Evolutionary conservation across 2,113 vertebrate genomes (phyloP).

Genomic region (Anthoscopus minutus): DNA sequence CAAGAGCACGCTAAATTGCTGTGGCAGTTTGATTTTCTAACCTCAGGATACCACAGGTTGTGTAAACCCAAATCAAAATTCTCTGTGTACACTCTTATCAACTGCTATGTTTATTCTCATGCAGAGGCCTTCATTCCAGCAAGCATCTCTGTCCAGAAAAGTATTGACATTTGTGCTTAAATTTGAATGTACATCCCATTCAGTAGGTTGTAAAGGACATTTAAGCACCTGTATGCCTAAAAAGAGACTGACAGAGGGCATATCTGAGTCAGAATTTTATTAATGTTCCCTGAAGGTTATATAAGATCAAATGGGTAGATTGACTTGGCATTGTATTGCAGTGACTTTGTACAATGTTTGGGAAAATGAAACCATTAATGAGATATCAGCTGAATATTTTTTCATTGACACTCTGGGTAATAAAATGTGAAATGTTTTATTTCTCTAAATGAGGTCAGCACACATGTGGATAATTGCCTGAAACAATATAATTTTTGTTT

Average conservation of each 20-base stretch:
- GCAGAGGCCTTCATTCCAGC: slow-evolving; percentile 10
- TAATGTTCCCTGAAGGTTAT: slow-evolving; percentile 53
- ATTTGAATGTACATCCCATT: slow-evolving; percentile 6
- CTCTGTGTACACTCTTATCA: slow-evolving; percentile 29
- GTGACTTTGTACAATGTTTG: slow-evolving; percentile 46
- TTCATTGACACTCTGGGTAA: slow-evolving; percentile 6
- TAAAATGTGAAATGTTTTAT: slow-evolving; percentile 40
- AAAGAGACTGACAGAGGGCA: slow-evolving; percentile 37
- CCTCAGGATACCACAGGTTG: background rate
- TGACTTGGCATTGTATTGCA: slow-evolving; percentile 21
- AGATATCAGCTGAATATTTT: slow-evolving; percentile 36
- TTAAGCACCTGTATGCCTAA: slow-evolving; percentile 30
- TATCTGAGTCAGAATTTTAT: slow-evolving; percentile 45
- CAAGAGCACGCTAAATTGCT: background rate
- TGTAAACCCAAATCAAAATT: slow-evolving; percentile 45
- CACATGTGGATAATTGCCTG: background rate
- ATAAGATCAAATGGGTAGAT: slow-evolving; percentile 40
- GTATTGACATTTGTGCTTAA: slow-evolving; percentile 57
- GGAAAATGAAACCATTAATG: slow-evolving; percentile 53
- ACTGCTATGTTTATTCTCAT: slow-evolving; percentile 32
- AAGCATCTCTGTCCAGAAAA: slow-evolving; percentile 37
- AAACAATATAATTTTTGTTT: slow-evolving; percentile 40
- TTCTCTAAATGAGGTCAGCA: slow-evolving; percentile 36
- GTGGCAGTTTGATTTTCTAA: slow-evolving; percentile 16
- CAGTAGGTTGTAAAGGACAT: slow-evolving; percentile 34